Conservation (phyloP, 2,888 invertebrate genomes). For the Lacanobia oleracea region DNA sequence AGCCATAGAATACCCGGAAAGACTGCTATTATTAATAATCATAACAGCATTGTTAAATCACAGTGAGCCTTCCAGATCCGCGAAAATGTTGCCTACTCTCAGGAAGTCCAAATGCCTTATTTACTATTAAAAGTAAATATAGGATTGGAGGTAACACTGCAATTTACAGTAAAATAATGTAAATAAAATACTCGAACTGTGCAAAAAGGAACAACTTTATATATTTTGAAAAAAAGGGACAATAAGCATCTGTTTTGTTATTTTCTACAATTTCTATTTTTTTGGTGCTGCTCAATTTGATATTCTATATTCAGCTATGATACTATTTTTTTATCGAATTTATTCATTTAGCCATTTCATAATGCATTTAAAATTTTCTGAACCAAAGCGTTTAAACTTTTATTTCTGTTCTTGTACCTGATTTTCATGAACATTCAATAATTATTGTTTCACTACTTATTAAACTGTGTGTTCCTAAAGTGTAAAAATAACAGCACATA, state of each 20-base stretch:
- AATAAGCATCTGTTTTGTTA: constrained; percentile 20
- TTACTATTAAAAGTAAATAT: not conserved
- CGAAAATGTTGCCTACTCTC: constrained; percentile 10
- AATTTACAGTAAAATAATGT: constrained; percentile 25
- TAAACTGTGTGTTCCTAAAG: constrained; percentile 52
- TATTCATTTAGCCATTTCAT: constrained; percentile 30
- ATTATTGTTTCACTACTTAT: constrained; percentile 31
- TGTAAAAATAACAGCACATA: constrained; percentile 14
- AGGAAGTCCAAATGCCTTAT: not conserved
- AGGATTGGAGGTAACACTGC: not conserved
- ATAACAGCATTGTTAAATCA: constrained; percentile 6
- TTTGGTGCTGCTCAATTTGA: constrained; percentile 28
- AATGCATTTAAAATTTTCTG: constrained; percentile 50
- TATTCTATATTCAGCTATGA: constrained; percentile 8
- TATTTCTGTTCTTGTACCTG: constrained; percentile 64
- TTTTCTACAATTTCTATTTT: constrained; percentile 4
- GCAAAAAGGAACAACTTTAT: not conserved
- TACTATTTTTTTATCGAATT: constrained; percentile 26
- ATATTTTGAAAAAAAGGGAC: constrained; percentile 5
- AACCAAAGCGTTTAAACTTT: constrained; percentile 51
- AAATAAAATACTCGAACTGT: constrained; percentile 40
- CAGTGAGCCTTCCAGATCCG: constrained; percentile 12
- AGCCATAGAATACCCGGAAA: constrained; percentile 49
- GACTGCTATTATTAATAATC: constrained; percentile 53
- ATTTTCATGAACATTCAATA: constrained; percentile 41